phyloP scores from a whole-genome alignment of 2,113 vertebrate genomes.

The Panthera leo region DNA sequence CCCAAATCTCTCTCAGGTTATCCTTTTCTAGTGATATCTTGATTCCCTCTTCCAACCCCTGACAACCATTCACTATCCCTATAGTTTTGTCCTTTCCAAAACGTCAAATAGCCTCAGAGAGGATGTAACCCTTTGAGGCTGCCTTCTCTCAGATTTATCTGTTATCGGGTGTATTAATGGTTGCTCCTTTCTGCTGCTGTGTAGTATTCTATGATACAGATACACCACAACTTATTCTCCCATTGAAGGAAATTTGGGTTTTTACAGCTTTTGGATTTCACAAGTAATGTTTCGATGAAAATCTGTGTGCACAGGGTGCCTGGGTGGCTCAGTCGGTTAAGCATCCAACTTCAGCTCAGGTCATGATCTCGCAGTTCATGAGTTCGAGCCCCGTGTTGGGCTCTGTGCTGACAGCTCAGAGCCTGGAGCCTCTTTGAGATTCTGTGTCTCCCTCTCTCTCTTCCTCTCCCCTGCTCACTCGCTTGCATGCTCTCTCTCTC shows the following conservation, averaged over 20 bases:
- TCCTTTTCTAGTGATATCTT: not conserved
- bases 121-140: not conserved
- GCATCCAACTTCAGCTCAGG: too few species aligned
- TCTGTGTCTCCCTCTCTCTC: too few species aligned
- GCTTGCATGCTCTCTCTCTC: too few species aligned
- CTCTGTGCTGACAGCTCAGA: too few species aligned
- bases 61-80: not conserved
- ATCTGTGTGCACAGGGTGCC: too few species aligned
- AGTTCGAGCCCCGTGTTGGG: too few species aligned
- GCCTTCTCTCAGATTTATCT: not conserved
- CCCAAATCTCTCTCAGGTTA: not conserved
- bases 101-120: not conserved
- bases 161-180: accelerated
- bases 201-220: accelerated
- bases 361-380: too few species aligned
- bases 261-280: not conserved
- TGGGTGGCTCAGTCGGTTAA: too few species aligned
- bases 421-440: too few species aligned
- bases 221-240: not conserved
- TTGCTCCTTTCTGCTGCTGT: not conserved
- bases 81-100: not conserved
- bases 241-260: not conserved
- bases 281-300: not conserved
- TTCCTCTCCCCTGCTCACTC: too few species aligned
- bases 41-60: not conserved